Percentiles rank a stretch among this genome's conserved stretches.
These are phyloP conservation scores for Callipepla squamata DNA, from an alignment of 2,113 vertebrate genomes.

Conservation along the genomic window DNA sequence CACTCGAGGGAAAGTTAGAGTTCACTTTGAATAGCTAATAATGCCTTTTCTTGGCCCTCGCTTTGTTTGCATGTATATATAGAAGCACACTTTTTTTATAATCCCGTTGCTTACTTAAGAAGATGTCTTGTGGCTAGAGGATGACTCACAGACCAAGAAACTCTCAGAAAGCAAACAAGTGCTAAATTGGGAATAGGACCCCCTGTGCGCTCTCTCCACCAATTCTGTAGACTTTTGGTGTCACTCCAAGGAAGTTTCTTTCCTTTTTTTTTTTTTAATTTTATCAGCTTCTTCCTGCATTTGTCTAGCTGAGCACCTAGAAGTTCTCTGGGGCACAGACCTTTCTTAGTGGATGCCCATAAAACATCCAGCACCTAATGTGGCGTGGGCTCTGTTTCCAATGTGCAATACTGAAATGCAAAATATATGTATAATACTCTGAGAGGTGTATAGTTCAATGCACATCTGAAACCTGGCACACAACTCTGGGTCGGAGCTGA, in stretches of 20 bases:
- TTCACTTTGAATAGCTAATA: neutral
- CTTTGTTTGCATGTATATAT: neutral
- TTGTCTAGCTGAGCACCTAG: neutral
- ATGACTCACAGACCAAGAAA: neutral
- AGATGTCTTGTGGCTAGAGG: neutral
- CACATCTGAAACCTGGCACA: neutral
- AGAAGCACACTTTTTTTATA: fast-evolving
- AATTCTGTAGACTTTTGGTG: neutral
- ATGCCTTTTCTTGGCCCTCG: neutral
- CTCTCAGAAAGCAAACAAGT: neutral
- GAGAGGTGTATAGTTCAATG: neutral
- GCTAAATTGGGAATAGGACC: neutral
- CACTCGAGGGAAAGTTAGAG: neutral
- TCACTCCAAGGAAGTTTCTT: neutral
- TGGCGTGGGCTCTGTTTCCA: neutral
- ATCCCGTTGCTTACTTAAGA: neutral
- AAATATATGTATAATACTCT: neutral
- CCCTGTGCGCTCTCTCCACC: fast-evolving
- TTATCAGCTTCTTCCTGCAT: neutral
- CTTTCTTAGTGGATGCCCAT: neutral
- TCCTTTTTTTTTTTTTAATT: too few relatives aligned
- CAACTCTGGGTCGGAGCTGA: neutral
- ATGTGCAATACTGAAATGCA: neutral
- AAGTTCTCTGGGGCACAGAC: neutral
- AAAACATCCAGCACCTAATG: neutral